Evolutionary conservation across 2,888 invertebrate species (phyloP).

Genomic region (Mystacides longicornis): DNA sequence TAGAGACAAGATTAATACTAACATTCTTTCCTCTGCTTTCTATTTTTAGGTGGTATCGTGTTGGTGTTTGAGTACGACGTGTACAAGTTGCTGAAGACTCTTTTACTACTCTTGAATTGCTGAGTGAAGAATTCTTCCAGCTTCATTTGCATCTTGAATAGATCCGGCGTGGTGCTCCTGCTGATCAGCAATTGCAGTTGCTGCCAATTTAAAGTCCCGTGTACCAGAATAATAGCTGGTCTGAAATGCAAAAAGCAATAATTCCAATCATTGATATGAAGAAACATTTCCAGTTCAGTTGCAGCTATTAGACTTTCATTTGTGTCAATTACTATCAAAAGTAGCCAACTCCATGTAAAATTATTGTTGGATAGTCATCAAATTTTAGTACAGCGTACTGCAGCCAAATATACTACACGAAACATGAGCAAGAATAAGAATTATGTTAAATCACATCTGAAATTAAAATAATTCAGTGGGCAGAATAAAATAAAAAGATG

Average conservation of each 20-base stretch:
- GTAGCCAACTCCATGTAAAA: too few species aligned
- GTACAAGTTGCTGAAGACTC: conserved; percentile 71
- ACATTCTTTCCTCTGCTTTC: conserved; percentile 26
- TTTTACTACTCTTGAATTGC: conserved; percentile 92
- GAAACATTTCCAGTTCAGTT: too few species aligned
- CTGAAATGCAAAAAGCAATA: conserved; percentile 34
- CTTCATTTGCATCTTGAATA: conserved; percentile 94
- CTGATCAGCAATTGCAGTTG: conserved; percentile 94
- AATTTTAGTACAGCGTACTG: too few species aligned
- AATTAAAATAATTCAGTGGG: too few species aligned
- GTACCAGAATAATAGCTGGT: conserved; percentile 84
- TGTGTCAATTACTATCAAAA: too few species aligned
- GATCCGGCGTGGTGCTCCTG: conserved; percentile 92
- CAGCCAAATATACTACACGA: too few species aligned
- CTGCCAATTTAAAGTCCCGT: conserved; percentile 91
- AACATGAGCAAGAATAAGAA: too few species aligned
- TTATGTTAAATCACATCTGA: too few species aligned
- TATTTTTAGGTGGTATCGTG: conserved; percentile 25
- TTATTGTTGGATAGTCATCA: too few species aligned
- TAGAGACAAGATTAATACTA: too few species aligned
- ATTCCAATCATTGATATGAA: neutral
- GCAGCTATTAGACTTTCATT: too few species aligned
- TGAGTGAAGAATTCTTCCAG: conserved; percentile 97
- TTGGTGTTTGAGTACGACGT: conserved; percentile 33
- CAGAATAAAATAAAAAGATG: too few species aligned